Percentiles rank a stretch among this genome's conserved stretches.
These are phyloP conservation scores for Megaustenia siamemsis DNA, from an alignment of 2,888 invertebrate genomes.

Conservation along the genomic window DNA sequence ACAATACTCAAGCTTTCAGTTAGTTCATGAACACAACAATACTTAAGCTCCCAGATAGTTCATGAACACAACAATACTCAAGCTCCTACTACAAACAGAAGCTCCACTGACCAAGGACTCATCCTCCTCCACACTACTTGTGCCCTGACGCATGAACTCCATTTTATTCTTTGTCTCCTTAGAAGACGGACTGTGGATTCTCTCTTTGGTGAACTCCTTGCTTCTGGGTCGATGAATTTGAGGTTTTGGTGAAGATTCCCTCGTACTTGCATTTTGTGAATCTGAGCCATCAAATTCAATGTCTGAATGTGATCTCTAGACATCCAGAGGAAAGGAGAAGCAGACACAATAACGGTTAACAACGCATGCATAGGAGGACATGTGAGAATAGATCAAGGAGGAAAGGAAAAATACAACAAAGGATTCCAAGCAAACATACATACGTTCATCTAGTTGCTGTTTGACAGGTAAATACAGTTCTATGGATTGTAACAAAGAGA, in stretches of 20 bases:
- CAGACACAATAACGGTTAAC: constrained; percentile 9
- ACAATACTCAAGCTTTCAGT: too few relatives aligned
- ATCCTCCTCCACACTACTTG: constrained; percentile 74
- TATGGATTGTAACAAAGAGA: too few relatives aligned
- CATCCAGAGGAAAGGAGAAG: constrained; percentile 39
- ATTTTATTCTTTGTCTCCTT: constrained; percentile 78
- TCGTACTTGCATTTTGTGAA: constrained; percentile 49
- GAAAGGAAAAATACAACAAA: not conserved
- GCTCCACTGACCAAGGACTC: constrained; percentile 61
- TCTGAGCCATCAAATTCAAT: constrained; percentile 46
- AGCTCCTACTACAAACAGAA: not conserved
- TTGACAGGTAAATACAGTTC: not conserved
- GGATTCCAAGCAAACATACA: not conserved
- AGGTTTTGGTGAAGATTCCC: constrained; percentile 55
- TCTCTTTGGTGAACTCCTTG: constrained; percentile 58
- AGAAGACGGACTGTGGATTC: constrained; percentile 72
- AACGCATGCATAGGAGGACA: constrained; percentile 11
- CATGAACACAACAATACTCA: not conserved
- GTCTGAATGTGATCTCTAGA: constrained; percentile 39
- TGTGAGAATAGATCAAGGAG: not conserved
- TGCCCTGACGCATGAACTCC: constrained; percentile 80
- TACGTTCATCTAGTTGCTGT: not conserved
- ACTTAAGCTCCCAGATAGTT: too few relatives aligned
- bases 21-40: too few relatives aligned
- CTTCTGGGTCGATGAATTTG: constrained; percentile 46